Conservation (phyloP, 2,888 invertebrate genomes). For the Rhamnusium bicolor region DNA sequence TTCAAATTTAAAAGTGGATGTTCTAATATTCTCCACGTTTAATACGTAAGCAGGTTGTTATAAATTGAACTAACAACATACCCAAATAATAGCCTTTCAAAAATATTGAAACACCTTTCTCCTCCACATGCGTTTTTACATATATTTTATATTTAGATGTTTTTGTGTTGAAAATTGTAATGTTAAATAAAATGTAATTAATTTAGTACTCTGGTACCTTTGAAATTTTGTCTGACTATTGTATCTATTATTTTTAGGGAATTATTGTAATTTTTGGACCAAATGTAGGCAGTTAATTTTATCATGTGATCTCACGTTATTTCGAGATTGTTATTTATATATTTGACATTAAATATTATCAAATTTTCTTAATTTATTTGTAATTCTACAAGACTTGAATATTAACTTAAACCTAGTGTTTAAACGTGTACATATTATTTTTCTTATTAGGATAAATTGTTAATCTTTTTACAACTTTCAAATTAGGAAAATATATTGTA, state of each 20-base stretch:
- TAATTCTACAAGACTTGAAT: constrained; percentile 53
- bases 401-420: constrained; percentile 42
- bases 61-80: too few species aligned
- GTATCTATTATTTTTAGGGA: constrained; percentile 34
- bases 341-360: constrained; percentile 43
- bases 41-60: too few species aligned
- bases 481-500: constrained; percentile 48
- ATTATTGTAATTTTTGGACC: constrained; percentile 50
- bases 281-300: constrained; percentile 49
- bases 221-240: constrained; percentile 25
- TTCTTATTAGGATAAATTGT: constrained; percentile 48
- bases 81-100: too few species aligned
- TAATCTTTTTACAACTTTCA: constrained; percentile 51
- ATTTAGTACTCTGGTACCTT: too few species aligned
- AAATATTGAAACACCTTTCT: too few species aligned
- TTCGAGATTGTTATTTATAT: constrained; percentile 37
- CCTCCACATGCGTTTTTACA: too few species aligned
- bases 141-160: too few species aligned
- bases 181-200: too few species aligned
- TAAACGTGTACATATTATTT: constrained; percentile 50
- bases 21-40: too few species aligned
- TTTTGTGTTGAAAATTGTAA: too few species aligned
- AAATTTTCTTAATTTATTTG: constrained; percentile 51
- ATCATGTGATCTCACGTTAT: constrained; percentile 42
- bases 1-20: too few species aligned